Conservation (phyloP, 1,140 invertebrate species). For the Anastrepha obliqua region DNA sequence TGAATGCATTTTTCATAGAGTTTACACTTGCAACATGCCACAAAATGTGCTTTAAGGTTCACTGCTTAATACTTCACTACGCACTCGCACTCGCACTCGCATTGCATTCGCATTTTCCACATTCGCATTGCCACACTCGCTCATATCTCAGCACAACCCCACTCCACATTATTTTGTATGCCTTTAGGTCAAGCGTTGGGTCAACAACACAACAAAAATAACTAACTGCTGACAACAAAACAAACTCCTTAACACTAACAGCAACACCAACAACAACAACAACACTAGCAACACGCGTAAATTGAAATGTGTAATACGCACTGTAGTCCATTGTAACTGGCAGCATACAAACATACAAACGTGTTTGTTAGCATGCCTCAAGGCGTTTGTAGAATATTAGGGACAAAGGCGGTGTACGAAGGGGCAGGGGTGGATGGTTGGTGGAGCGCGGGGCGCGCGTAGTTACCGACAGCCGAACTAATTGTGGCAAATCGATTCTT, state of each 20-base stretch:
- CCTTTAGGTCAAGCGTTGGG: slow-evolving; percentile 50
- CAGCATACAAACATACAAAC: background rate
- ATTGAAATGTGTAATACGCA: slow-evolving; percentile 51
- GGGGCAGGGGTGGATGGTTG: background rate
- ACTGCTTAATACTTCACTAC: background rate
- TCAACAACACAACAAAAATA: slow-evolving; percentile 42
- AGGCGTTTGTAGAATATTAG: slow-evolving; percentile 16
- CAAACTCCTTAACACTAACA: background rate
- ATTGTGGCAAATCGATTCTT: slow-evolving; percentile 51
- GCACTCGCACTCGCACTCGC: background rate
- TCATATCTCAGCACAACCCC: background rate
- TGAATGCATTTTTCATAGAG: background rate
- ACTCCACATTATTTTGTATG: background rate
- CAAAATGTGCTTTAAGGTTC: background rate
- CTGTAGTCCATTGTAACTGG: slow-evolving; percentile 10
- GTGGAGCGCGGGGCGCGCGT: background rate
- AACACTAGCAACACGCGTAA: slow-evolving; percentile 15
- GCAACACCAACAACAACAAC: background rate
- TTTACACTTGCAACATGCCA: background rate
- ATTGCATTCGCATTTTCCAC: background rate
- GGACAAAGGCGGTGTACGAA: background rate
- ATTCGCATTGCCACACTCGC: background rate
- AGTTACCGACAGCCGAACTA: slow-evolving; percentile 37
- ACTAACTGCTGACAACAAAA: background rate
- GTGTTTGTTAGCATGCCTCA: slow-evolving; percentile 33